A percentile compares a stretch with the other conserved stretches of the same genome.
These are phyloP conservation scores for Hydropotes inermis DNA, from an alignment of 2,113 vertebrate genomes.

Conservation along the genomic window DNA sequence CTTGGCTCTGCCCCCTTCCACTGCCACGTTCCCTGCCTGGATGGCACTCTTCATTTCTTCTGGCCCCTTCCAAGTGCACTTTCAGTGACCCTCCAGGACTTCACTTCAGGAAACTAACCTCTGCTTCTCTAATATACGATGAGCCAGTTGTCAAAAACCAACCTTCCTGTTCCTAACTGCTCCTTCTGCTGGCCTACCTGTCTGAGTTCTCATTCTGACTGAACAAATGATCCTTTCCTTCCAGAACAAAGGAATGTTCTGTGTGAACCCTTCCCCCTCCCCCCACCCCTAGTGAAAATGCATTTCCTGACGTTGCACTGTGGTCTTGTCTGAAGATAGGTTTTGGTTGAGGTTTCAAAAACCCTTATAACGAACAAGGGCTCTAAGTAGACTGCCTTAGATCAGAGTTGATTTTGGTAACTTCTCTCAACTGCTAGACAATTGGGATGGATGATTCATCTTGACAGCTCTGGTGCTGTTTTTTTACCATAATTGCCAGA, in stretches of 20 bases:
- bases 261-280: background rate
- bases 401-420: conserved; percentile 18
- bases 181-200: background rate
- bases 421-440: background rate
- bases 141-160: background rate
- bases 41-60: background rate
- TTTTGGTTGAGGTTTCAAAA: conserved; percentile 43
- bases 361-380: conserved; percentile 20
- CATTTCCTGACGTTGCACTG: background rate
- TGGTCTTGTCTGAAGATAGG: background rate
- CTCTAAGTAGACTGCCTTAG: background rate
- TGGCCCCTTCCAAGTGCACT: background rate
- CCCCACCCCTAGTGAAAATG: background rate
- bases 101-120: background rate
- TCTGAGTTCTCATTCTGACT: background rate
- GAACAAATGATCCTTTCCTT: background rate
- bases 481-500: background rate
- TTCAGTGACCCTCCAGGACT: background rate
- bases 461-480: background rate
- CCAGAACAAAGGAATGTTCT: background rate
- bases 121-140: background rate
- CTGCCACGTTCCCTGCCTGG: background rate
- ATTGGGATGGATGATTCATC: conserved; percentile 11
- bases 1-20: background rate
- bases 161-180: background rate